Evolutionary conservation across 2,797 vertebrate genomes (phyloP).

Genomic region (Podarcis lilfordi): DNA sequence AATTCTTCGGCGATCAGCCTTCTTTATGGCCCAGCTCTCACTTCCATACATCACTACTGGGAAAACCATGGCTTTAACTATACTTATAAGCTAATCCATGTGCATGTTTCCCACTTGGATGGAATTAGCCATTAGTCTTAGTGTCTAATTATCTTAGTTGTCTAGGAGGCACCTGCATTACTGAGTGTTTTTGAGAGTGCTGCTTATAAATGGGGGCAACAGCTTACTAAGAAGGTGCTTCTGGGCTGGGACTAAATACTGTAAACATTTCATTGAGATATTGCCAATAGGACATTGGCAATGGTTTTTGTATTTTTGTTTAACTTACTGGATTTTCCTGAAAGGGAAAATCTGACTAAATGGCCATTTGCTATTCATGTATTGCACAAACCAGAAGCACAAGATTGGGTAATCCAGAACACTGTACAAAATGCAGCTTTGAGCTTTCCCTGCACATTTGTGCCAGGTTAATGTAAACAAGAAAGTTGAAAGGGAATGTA

Average conservation of each 20-base stretch:
- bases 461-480: neutral
- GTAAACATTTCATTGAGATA: too few relatives aligned
- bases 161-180: neutral
- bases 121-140: neutral
- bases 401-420: neutral
- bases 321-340: too few relatives aligned
- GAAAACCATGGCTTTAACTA: too few relatives aligned
- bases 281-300: too few relatives aligned
- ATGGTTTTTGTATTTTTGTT: too few relatives aligned
- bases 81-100: neutral
- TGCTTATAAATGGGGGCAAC: neutral
- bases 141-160: neutral
- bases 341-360: too few relatives aligned
- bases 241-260: too few relatives aligned
- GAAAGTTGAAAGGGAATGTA: neutral
- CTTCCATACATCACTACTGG: too few relatives aligned
- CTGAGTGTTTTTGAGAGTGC: neutral
- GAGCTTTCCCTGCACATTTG: neutral
- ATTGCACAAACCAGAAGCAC: neutral
- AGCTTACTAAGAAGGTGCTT: neutral
- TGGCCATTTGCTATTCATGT: neutral
- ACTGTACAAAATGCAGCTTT: neutral
- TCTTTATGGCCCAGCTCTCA: too few relatives aligned
- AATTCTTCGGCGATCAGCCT: too few relatives aligned
- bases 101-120: neutral